A percentile compares a stretch with the other conserved stretches of the same genome.
Conservation (phyloP, 92 coral and sea anemone genomes). For the Phenganax marumi region DNA sequence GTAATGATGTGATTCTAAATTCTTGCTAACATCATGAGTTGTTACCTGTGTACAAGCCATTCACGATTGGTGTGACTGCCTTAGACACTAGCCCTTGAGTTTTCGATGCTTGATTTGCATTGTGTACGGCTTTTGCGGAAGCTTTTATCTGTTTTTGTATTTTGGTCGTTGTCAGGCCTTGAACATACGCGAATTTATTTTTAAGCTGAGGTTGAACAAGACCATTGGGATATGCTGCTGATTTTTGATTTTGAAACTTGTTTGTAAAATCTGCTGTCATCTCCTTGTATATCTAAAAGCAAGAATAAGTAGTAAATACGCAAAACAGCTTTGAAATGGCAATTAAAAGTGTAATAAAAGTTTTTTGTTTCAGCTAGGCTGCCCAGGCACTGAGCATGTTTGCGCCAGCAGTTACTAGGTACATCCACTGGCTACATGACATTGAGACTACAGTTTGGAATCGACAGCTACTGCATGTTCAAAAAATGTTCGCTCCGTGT, state of each 20-base stretch:
- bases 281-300: slow-evolving; percentile 24
- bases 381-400: too few relatives aligned
- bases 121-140: slow-evolving; percentile 6
- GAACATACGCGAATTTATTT: slow-evolving; percentile 34
- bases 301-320: neutral
- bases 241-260: slow-evolving; percentile 15
- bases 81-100: slow-evolving; percentile 1
- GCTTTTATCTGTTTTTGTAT: slow-evolving; percentile 11
- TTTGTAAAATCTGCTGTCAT: slow-evolving; percentile 25
- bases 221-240: slow-evolving; percentile 1
- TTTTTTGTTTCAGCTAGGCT: too few relatives aligned
- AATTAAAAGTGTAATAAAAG: too few relatives aligned
- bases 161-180: slow-evolving; percentile 1
- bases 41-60: slow-evolving; percentile 20
- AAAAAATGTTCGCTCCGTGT: too few relatives aligned
- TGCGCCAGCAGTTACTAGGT: too few relatives aligned
- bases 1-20: neutral
- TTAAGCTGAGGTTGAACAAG: neutral
- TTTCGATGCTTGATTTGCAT: neutral
- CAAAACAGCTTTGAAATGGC: neutral
- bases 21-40: neutral
- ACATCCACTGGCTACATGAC: too few relatives aligned
- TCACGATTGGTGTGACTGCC: neutral
- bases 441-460: too few relatives aligned
- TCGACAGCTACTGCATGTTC: too few relatives aligned